These are phyloP conservation scores for Masnerella sp. DNA, from an alignment of 2,888 invertebrate genomes.

Conservation along the genomic window DNA sequence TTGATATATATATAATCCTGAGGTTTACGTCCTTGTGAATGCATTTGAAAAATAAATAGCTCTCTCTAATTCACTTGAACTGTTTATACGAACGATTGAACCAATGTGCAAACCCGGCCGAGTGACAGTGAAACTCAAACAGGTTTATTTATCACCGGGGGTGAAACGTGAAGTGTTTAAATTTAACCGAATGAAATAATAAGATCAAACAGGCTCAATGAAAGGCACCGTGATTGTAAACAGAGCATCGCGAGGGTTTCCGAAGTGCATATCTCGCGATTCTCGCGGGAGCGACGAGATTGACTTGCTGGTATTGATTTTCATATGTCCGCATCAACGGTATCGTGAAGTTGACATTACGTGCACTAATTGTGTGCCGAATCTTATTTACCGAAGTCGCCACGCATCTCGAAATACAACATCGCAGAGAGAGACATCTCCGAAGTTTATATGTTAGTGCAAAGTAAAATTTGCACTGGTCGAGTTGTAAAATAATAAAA, in stretches of 20 bases:
- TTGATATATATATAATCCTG: constrained; percentile 13
- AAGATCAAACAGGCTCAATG: constrained; percentile 74
- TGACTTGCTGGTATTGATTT: constrained; percentile 65
- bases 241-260: constrained; percentile 65
- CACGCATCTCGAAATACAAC: too few species aligned
- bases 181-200: constrained; percentile 76
- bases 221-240: constrained; percentile 70
- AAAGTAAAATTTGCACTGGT: too few species aligned
- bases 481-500: too few species aligned
- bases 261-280: constrained; percentile 68
- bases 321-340: constrained; percentile 48
- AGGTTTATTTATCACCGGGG: constrained; percentile 46
- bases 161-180: constrained; percentile 71
- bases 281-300: constrained; percentile 66
- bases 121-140: constrained; percentile 50
- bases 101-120: constrained; percentile 41
- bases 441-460: too few species aligned
- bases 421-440: too few species aligned
- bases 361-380: constrained; percentile 22
- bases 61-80: constrained; percentile 19
- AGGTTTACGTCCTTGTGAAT: not conserved
- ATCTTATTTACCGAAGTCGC: too few species aligned
- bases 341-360: constrained; percentile 50
- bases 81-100: constrained; percentile 50
- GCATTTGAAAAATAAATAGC: constrained; percentile 41